Evolutionary conservation across 2,888 invertebrate genomes (phyloP).

Genomic region (Drosophila parthenogenetica): DNA sequence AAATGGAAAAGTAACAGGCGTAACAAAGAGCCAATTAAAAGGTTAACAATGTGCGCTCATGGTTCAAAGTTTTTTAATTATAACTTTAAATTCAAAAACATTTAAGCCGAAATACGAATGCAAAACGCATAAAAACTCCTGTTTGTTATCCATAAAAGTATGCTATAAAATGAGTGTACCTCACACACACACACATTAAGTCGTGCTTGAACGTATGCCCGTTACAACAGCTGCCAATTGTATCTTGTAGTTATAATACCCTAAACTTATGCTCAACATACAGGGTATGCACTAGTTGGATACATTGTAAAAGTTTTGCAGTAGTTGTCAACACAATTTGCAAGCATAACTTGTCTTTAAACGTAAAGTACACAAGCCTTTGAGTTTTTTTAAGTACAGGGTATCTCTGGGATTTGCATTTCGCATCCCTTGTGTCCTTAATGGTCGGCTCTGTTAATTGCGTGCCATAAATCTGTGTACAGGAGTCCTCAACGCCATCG

Average conservation of each 20-base stretch:
- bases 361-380: background rate
- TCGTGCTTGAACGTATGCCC: constrained; percentile 16
- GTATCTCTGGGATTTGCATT: constrained; percentile 16
- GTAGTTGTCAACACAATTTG: background rate
- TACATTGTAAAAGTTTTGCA: background rate
- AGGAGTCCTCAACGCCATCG: constrained; percentile 45
- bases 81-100: constrained; percentile 78
- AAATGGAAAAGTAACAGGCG: constrained; percentile 37
- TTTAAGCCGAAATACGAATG: constrained; percentile 57
- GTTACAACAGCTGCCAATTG: constrained; percentile 40
- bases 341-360: background rate
- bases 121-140: constrained; percentile 71
- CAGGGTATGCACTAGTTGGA: background rate
- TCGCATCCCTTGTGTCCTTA: constrained; percentile 39
- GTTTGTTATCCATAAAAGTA: constrained; percentile 72
- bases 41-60: constrained; percentile 69
- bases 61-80: constrained; percentile 71
- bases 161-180: constrained; percentile 56
- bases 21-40: constrained; percentile 75
- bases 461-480: constrained; percentile 72
- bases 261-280: background rate
- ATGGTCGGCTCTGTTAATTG: constrained; percentile 74
- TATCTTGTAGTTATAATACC: constrained; percentile 25
- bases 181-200: constrained; percentile 33
- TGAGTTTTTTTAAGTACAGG: background rate